These are phyloP conservation scores for Drosophila grimshawi DNA, from an alignment of 1,140 invertebrate species.

Conservation along the genomic window DNA sequence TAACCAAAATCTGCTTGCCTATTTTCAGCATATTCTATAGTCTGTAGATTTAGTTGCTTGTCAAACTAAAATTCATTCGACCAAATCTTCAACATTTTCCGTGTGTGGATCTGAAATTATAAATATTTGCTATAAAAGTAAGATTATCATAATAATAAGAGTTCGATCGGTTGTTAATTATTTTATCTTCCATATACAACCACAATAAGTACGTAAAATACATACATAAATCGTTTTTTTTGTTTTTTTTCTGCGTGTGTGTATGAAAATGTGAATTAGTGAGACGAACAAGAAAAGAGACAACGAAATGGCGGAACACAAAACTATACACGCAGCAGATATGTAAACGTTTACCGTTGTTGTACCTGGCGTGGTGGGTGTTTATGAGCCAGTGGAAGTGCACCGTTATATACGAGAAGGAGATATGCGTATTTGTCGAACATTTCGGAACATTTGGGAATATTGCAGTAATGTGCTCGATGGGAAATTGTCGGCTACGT, in stretches of 20 bases:
- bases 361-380: conserved; percentile 1
- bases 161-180: too few relatives aligned
- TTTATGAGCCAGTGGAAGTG: conserved; percentile 14
- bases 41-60: too few relatives aligned
- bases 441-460: conserved; percentile 3
- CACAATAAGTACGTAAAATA: too few relatives aligned
- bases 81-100: not conserved
- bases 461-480: conserved; percentile 15
- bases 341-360: conserved; percentile 35
- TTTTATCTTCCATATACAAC: too few relatives aligned
- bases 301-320: conserved; percentile 35
- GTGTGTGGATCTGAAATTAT: too few relatives aligned
- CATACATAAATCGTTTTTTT: too few relatives aligned
- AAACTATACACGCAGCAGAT: conserved; percentile 36
- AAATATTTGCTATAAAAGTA: too few relatives aligned
- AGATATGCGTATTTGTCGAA: conserved; percentile 4
- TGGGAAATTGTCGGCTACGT: conserved; percentile 21
- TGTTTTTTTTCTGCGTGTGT: not conserved
- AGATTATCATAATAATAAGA: too few relatives aligned
- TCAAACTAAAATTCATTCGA: not conserved
- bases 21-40: not conserved
- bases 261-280: not conserved
- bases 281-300: conserved; percentile 17
- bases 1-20: not conserved
- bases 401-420: not conserved